These are phyloP conservation scores for Mus pahari DNA, from an alignment of 2,113 vertebrate genomes.

Conservation along the genomic window DNA sequence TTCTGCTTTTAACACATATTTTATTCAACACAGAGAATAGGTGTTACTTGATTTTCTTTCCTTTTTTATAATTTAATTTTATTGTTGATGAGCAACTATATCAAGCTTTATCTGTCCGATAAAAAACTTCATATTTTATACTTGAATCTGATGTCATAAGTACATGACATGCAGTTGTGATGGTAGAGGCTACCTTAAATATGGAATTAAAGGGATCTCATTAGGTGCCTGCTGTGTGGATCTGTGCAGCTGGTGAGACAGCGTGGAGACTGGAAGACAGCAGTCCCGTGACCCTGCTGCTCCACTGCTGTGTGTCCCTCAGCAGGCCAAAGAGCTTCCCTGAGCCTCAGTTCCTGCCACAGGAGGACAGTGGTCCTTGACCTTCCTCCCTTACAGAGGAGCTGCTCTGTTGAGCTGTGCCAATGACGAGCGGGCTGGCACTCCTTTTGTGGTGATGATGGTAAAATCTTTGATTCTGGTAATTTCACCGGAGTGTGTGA, in stretches of 20 bases:
- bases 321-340: neutral
- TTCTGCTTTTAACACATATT: slow-evolving; percentile 37
- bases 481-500: neutral
- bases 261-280: neutral
- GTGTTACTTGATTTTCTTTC: neutral
- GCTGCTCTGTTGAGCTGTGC: neutral
- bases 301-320: neutral
- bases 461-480: slow-evolving; percentile 15
- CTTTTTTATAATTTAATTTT: slow-evolving; percentile 56
- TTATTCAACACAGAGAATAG: neutral
- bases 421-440: neutral
- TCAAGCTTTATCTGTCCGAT: slow-evolving; percentile 19
- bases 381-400: neutral
- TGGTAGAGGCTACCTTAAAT: neutral
- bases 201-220: slow-evolving; percentile 24
- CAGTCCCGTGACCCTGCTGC: neutral
- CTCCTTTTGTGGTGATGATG: neutral
- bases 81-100: neutral
- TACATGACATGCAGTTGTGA: neutral
- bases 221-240: neutral
- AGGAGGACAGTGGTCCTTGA: neutral
- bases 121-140: slow-evolving; percentile 22
- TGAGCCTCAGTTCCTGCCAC: neutral
- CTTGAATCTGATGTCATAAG: slow-evolving; percentile 23
- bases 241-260: neutral